These are phyloP conservation scores for Epinephelus coioides DNA, from an alignment of 2,797 vertebrate genomes.

Conservation along the genomic window DNA sequence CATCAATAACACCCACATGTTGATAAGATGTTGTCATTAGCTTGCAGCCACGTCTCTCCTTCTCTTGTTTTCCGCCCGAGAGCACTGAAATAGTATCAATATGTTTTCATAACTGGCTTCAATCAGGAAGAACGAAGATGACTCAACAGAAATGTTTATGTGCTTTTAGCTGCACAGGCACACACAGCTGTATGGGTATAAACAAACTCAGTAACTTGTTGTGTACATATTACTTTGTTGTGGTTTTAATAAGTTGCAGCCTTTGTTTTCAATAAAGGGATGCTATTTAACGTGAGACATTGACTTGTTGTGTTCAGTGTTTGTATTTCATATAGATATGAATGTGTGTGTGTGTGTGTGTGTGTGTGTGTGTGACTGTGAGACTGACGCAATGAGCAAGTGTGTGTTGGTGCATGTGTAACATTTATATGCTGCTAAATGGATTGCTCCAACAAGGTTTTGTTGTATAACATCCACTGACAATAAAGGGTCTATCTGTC, in stretches of 20 bases:
- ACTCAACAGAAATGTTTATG: conserved; percentile 17
- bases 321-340: neutral
- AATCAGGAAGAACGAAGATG: conserved; percentile 21
- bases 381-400: too few relatives aligned
- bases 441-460: too few relatives aligned
- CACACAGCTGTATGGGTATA: conserved; percentile 14
- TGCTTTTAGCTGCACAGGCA: conserved; percentile 31
- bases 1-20: conserved; percentile 10
- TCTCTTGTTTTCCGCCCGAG: neutral
- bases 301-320: conserved; percentile 18
- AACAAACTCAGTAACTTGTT: conserved; percentile 18
- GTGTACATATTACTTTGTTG: conserved; percentile 38
- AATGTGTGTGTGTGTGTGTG: too few relatives aligned
- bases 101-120: conserved; percentile 14
- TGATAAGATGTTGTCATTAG: conserved; percentile 10
- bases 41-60: conserved; percentile 17
- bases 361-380: too few relatives aligned
- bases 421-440: too few relatives aligned
- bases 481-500: too few relatives aligned
- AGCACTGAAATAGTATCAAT: neutral
- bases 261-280: conserved; percentile 71
- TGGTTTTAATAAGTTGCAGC: conserved; percentile 5
- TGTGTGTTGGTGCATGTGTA: too few relatives aligned
- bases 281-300: conserved; percentile 18
- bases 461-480: too few relatives aligned